phyloP scores from a whole-genome alignment of 1,140 invertebrate genomes.

The Lycorma delicatula region DNA sequence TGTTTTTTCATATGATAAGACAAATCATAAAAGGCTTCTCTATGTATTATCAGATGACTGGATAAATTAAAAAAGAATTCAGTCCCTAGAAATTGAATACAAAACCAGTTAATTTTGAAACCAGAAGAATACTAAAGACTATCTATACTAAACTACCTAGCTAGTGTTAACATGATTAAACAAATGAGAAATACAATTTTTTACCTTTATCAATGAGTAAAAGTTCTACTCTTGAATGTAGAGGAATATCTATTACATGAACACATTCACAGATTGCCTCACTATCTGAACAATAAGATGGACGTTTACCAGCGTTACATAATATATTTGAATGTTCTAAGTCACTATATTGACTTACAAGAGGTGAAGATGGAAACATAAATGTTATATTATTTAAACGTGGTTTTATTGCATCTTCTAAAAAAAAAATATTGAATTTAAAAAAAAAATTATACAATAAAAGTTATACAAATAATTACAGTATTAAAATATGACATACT shows the following conservation, averaged over 20 bases:
- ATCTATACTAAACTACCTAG: too few relatives aligned
- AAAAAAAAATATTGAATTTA: constrained; percentile 17
- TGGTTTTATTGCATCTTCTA: constrained; percentile 36
- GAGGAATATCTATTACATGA: constrained; percentile 50
- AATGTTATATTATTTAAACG: constrained; percentile 56
- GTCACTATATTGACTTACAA: constrained; percentile 51
- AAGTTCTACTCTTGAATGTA: constrained; percentile 53
- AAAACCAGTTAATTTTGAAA: too few relatives aligned
- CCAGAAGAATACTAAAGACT: too few relatives aligned
- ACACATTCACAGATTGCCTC: constrained; percentile 50
- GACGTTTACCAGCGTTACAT: constrained; percentile 40
- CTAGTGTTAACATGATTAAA: not conserved
- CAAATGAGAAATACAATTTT: not conserved
- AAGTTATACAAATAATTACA: too few relatives aligned
- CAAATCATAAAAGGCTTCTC: too few relatives aligned
- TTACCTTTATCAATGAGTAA: constrained; percentile 60
- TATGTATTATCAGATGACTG: too few relatives aligned
- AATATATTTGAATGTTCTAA: constrained; percentile 42
- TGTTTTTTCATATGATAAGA: too few relatives aligned
- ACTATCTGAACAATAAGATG: constrained; percentile 36
- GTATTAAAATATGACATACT: too few relatives aligned
- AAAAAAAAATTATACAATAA: constrained; percentile 17
- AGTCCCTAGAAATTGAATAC: too few relatives aligned
- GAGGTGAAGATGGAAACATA: constrained; percentile 56
- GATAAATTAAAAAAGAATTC: too few relatives aligned